phyloP scores from a whole-genome alignment of 2,888 invertebrate genomes.

The Cecidostiba fungosa region DNA sequence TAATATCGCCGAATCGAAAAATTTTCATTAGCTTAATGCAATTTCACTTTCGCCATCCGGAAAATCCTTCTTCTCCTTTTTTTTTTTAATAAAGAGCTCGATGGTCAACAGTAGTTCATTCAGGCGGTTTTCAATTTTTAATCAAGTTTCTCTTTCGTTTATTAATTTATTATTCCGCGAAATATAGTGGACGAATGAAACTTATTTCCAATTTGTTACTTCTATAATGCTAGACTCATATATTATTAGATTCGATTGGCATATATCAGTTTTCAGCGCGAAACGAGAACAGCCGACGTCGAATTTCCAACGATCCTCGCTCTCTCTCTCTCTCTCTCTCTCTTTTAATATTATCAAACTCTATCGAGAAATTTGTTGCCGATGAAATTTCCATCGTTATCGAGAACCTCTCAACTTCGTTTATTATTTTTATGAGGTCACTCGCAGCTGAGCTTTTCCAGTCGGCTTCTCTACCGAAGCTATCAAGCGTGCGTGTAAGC shows the following conservation, averaged over 20 bases:
- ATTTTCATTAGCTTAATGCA: background rate
- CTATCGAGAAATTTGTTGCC: background rate
- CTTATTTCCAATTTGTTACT: too few species aligned
- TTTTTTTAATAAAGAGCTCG: background rate
- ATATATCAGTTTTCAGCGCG: too few species aligned
- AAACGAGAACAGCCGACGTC: too few species aligned
- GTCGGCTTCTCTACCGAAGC: background rate
- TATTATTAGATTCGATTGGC: too few species aligned
- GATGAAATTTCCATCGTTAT: background rate
- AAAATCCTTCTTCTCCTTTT: background rate
- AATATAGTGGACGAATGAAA: too few species aligned
- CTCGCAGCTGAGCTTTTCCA: background rate
- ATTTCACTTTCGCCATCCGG: background rate
- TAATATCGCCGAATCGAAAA: background rate
- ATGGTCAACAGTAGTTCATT: background rate
- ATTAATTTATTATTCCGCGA: too few species aligned
- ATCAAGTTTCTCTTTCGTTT: background rate
- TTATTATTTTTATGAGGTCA: constrained; percentile 8
- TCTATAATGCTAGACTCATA: too few species aligned
- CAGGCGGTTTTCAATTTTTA: background rate
- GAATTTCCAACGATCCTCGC: too few species aligned
- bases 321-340: too few species aligned
- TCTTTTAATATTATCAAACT: background rate
- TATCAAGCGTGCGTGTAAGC: background rate
- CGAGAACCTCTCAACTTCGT: background rate